phyloP scores from a whole-genome alignment of 2,888 invertebrate genomes.

The Acronicta psi region DNA sequence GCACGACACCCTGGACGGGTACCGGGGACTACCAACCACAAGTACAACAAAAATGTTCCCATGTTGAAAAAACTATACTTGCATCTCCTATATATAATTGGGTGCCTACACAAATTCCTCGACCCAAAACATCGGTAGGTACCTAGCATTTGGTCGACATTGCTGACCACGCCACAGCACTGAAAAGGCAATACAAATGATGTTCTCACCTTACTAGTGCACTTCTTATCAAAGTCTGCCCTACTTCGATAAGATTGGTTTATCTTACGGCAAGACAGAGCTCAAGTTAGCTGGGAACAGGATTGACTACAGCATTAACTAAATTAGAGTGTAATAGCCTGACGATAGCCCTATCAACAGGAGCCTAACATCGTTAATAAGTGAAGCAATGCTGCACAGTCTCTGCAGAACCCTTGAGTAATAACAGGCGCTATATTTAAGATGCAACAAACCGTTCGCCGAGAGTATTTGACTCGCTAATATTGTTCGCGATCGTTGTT shows the following conservation, averaged over 20 bases:
- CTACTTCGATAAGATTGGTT: not conserved
- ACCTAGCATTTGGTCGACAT: too few species aligned
- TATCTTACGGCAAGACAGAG: not conserved
- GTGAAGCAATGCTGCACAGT: not conserved
- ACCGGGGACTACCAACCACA: constrained; percentile 18
- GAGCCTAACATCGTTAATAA: not conserved
- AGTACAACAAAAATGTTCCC: not conserved
- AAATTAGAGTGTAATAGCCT: not conserved
- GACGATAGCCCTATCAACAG: not conserved
- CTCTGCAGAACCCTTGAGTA: not conserved
- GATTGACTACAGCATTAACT: not conserved
- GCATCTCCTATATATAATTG: too few species aligned
- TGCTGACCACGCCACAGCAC: too few species aligned
- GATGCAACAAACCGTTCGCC: not conserved
- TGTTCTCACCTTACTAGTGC: too few species aligned
- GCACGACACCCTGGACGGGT: constrained; percentile 13
- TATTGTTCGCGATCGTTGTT: not conserved
- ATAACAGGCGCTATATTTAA: not conserved
- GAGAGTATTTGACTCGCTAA: not conserved
- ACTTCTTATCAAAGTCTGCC: too few species aligned
- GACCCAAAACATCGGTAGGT: too few species aligned
- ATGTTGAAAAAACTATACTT: too few species aligned
- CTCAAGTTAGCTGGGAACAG: not conserved
- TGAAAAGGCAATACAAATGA: too few species aligned
- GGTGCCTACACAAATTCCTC: too few species aligned